Conservation (phyloP, 2,797 vertebrate genomes). For the Peromyscus attwateri region DNA sequence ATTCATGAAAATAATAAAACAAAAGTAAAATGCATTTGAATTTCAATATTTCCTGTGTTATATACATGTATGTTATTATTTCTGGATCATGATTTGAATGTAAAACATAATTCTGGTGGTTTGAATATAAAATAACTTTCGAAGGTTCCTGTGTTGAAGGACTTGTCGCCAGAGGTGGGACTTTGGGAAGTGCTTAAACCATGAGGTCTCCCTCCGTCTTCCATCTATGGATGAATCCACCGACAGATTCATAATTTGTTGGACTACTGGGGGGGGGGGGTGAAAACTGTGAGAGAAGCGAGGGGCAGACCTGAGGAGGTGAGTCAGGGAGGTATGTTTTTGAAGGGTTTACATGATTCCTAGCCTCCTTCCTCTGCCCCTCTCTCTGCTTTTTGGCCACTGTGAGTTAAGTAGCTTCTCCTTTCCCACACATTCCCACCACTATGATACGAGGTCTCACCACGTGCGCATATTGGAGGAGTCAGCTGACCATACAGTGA, state of each 20-base stretch:
- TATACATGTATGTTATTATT: background rate
- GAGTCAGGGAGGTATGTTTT: background rate
- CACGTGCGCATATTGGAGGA: background rate
- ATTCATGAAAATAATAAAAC: background rate
- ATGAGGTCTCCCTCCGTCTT: background rate
- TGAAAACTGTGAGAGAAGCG: background rate
- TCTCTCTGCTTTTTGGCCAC: background rate
- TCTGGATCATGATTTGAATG: conserved; percentile 2
- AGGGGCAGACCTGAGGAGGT: background rate
- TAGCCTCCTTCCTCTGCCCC: too few species aligned
- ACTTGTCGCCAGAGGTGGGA: background rate
- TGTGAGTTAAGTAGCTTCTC: background rate
- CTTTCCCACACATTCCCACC: too few species aligned
- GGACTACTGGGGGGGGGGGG: background rate
- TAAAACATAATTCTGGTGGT: background rate
- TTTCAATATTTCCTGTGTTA: background rate
- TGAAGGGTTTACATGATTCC: background rate
- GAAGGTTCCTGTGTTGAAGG: background rate
- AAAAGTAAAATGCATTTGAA: background rate
- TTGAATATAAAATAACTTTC: background rate
- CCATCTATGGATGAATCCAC: background rate
- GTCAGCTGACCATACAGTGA: background rate
- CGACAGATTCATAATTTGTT: background rate
- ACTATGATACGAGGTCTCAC: background rate
- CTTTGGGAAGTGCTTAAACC: background rate